Evolutionary conservation across 1,140 invertebrate species (phyloP).

Genomic region (Andrena cerasifolii): DNA sequence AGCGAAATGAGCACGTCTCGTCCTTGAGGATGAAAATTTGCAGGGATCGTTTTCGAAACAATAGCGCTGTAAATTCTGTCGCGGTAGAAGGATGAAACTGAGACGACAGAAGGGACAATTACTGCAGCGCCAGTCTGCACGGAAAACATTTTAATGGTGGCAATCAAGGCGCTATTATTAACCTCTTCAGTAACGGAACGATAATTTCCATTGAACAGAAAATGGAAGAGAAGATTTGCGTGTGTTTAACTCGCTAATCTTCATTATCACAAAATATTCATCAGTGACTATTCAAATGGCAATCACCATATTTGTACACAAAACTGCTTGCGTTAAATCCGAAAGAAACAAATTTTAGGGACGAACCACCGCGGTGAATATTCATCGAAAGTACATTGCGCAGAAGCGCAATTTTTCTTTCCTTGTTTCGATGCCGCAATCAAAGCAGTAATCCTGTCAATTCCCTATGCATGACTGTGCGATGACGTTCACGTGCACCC

Average conservation of each 20-base stretch:
- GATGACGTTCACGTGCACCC: not conserved
- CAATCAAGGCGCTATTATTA: constrained; percentile 33
- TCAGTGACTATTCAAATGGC: not conserved
- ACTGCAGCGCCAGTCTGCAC: not conserved
- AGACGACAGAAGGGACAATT: constrained; percentile 14
- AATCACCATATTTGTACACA: no score
- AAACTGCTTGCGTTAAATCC: no score
- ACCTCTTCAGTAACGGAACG: constrained; percentile 3
- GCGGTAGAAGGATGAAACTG: constrained; percentile 5
- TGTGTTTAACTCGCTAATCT: not conserved
- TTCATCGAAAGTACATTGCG: not conserved
- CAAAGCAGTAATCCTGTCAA: constrained; percentile 9
- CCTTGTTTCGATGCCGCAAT: not conserved
- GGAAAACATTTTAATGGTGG: constrained; percentile 12
- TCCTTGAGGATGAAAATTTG: not conserved
- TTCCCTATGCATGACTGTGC: not conserved
- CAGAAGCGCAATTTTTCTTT: constrained; percentile 5
- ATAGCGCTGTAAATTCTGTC: constrained; percentile 12
- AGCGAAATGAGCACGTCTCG: constrained; percentile 3
- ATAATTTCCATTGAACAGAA: not conserved
- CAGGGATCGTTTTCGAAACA: constrained; percentile 15
- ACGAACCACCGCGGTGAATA: no score
- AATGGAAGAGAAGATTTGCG: no score
- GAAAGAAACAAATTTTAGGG: not conserved
- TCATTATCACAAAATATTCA: not conserved